Evolutionary conservation across 2,888 invertebrate genomes (phyloP).

Genomic region (Andrena praecox): DNA sequence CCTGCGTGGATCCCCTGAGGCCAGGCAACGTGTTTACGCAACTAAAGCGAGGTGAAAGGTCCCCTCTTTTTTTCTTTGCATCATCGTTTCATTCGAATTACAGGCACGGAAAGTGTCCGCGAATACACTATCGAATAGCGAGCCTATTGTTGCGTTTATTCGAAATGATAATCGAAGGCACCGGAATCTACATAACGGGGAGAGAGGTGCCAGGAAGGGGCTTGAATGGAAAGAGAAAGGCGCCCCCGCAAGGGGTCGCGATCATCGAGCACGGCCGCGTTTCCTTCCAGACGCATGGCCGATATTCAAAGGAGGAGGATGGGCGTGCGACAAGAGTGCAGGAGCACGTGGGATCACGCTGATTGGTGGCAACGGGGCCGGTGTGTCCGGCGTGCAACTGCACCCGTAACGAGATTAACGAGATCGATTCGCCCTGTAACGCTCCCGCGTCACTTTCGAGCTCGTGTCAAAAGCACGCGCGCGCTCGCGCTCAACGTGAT

Average conservation of each 20-base stretch:
- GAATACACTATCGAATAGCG: no score
- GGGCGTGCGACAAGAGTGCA: slow-evolving; percentile 3
- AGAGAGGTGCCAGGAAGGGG: no score
- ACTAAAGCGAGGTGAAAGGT: slow-evolving; percentile 25
- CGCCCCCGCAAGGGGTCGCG: not conserved
- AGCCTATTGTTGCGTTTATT: no score
- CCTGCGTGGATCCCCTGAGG: slow-evolving; percentile 62
- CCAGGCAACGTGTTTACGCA: slow-evolving; percentile 70
- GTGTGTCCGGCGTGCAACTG: slow-evolving; percentile 28
- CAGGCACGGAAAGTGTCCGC: not conserved
- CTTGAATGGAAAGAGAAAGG: slow-evolving; percentile 13
- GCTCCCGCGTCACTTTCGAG: slow-evolving; percentile 16
- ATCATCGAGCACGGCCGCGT: no score
- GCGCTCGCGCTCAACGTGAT: not conserved
- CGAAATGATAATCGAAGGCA: no score
- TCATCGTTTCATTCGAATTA: not conserved
- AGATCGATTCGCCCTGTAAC: slow-evolving; percentile 43
- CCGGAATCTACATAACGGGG: no score
- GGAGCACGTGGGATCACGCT: slow-evolving; percentile 36
- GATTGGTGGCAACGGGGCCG: not conserved
- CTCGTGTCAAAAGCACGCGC: not conserved
- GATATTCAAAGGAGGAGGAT: not conserved
- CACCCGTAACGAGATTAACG: slow-evolving; percentile 54
- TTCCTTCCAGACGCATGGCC: no score
- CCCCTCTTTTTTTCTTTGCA: slow-evolving; percentile 6